Base-by-base conservation (phyloP, 2,888 invertebrate genomes). In the Nomada fucata region DNA sequence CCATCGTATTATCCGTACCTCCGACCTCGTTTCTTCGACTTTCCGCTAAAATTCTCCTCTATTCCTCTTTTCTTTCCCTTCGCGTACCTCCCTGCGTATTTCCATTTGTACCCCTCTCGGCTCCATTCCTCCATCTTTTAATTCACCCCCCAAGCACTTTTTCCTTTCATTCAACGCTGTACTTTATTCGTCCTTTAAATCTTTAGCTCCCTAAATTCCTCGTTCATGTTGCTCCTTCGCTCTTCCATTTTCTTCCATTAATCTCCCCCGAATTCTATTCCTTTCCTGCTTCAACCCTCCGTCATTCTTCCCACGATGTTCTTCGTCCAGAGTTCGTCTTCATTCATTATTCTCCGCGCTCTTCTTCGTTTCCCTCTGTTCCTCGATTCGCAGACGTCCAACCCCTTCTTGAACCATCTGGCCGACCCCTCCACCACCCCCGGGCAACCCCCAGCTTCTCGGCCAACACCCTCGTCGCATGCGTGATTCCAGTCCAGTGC, bases 401-500 rank as follows among this genome's bases (percentile, higher is more conserved):
- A 15, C 57, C 29, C 7, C 18, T n/a, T 23, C 20, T 5, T n/a
- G 26, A 4, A 2, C 18, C 63, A 42, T 55, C 13, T 1, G 47
- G 18, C 13, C 75, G 2, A 13, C 26, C 59, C 42, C 26, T 36
- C 64, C 20, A 4, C 26, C 20, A n/a, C 47, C 63, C 44, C 44
- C 13, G 20, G 4, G 4, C n/a, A 23, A 3, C 29, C 26, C 11
- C n/a, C 23, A 20, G 18, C 18, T 53, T 2, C 63, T 63, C 73
- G 82, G 67, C 52, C 82, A 73, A 81, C 73, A 80, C 81, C 79
- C 79, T 67, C 53, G 63, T 65, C 67, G 80, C 80, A 72, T 81
- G 67, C 73, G 81, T 47, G 82, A 72, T 81, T 73, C 73, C 63
- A 47, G 47, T 29, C 20, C 57, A 29, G 61, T 42, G 15, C 57